These are phyloP conservation scores for Amitus sp. DNA, from an alignment of 2,888 invertebrate genomes.

Conservation along the genomic window DNA sequence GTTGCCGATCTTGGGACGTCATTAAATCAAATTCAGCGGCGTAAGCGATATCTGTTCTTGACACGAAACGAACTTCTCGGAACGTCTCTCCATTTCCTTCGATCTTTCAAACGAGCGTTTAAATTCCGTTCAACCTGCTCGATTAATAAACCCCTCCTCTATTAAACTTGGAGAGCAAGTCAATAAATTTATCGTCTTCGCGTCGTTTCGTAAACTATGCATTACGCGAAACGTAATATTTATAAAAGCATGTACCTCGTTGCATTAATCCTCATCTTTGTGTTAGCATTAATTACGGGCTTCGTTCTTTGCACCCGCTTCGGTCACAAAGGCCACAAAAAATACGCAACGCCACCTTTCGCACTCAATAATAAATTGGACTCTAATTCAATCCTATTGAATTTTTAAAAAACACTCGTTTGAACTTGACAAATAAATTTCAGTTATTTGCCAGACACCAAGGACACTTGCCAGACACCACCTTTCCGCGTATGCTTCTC, in stretches of 20 bases:
- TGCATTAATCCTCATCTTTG: conserved; percentile 40
- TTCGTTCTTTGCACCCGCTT: conserved; percentile 26
- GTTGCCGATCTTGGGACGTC: conserved; percentile 23
- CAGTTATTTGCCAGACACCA: too few species aligned
- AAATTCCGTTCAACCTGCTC: conserved; percentile 17
- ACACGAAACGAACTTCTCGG: too few species aligned
- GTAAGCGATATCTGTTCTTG: too few species aligned
- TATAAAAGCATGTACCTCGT: conserved; percentile 38
- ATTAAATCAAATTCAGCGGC: conserved; percentile 34
- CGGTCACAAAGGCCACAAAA: conserved; percentile 22
- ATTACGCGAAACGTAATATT: conserved; percentile 21
- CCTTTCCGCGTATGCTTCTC: too few species aligned
- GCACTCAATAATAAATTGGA: conserved; percentile 19
- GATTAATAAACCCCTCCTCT: conserved; percentile 34
- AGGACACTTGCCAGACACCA: too few species aligned
- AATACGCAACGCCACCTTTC: conserved; percentile 19
- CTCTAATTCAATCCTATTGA: conserved; percentile 16
- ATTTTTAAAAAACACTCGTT: neutral
- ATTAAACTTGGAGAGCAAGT: conserved; percentile 29
- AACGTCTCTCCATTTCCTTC: conserved; percentile 26
- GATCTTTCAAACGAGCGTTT: conserved; percentile 25
- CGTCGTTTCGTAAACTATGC: conserved; percentile 30
- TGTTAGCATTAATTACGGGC: conserved; percentile 37
- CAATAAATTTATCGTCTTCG: conserved; percentile 36
- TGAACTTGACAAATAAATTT: neutral